Evolutionary conservation across 2,888 invertebrate species (phyloP).

Genomic region (Leptinotarsa haldemani): DNA sequence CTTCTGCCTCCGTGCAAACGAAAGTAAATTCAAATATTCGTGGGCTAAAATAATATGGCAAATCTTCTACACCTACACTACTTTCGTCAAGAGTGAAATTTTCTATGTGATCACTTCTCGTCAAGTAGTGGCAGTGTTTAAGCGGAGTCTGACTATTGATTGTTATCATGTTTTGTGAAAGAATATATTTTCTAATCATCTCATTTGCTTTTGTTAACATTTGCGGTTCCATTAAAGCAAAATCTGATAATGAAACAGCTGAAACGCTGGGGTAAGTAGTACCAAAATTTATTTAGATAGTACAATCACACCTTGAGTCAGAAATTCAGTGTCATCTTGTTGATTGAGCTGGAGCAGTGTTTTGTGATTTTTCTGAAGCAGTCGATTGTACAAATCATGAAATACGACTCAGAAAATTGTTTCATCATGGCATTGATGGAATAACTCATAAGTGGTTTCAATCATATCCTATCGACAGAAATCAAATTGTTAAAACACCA

Average conservation of each 20-base stretch:
- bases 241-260: conserved; percentile 29
- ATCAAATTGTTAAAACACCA: too few relatives aligned
- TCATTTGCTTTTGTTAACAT: background rate
- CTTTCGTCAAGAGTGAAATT: conserved; percentile 52
- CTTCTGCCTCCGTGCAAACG: conserved; percentile 31
- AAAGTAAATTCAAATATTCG: conserved; percentile 36
- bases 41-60: conserved; percentile 45
- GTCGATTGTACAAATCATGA: too few relatives aligned
- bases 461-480: too few relatives aligned
- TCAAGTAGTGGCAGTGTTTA: conserved; percentile 15
- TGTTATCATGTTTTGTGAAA: background rate
- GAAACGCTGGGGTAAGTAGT: conserved; percentile 44
- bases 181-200: background rate
- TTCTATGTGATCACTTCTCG: conserved; percentile 26
- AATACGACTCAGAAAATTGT: too few relatives aligned
- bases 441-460: too few relatives aligned
- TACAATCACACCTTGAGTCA: background rate
- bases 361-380: too few relatives aligned
- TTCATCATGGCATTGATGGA: too few relatives aligned
- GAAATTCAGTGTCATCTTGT: too few relatives aligned
- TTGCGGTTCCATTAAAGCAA: background rate
- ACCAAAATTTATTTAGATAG: background rate
- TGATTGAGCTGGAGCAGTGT: too few relatives aligned
- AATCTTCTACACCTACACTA: conserved; percentile 50
- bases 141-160: background rate